A percentile compares a stretch with the other conserved stretches of the same genome.
phyloP scores from a whole-genome alignment of 2,797 vertebrate genomes.

The Peromyscus attwateri region DNA sequence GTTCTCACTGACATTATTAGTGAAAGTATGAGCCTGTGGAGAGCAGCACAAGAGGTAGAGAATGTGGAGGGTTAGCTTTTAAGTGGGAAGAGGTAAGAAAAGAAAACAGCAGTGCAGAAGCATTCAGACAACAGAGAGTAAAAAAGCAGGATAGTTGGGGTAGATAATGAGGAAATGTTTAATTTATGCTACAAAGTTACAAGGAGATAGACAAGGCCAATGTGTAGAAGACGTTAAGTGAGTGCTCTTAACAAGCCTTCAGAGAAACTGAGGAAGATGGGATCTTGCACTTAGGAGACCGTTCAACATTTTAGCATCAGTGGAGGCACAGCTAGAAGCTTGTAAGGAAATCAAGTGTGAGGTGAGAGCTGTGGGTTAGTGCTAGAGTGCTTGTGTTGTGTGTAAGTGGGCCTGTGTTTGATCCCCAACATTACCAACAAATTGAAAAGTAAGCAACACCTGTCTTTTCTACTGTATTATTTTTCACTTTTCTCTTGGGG shows the following conservation, averaged over 20 bases:
- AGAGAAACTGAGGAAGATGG: neutral
- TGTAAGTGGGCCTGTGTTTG: neutral
- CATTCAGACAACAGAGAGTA: neutral
- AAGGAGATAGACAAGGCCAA: neutral
- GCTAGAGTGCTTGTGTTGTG: too few species aligned
- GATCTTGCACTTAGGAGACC: neutral
- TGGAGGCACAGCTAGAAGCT: neutral
- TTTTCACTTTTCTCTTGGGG: neutral
- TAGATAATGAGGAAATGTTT: neutral
- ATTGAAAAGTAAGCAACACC: neutral
- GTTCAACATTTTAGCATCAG: neutral
- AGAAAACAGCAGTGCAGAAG: neutral
- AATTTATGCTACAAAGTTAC: neutral
- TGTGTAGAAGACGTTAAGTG: neutral
- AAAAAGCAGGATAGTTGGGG: neutral
- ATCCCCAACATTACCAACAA: neutral
- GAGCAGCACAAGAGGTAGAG: neutral
- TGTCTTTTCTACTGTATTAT: neutral
- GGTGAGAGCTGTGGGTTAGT: rapidly evolving
- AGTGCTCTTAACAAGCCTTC: neutral
- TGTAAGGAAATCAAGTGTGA: neutral
- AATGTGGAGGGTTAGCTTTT: neutral
- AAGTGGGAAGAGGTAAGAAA: neutral
- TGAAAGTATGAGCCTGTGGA: neutral
- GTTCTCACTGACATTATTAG: neutral